phyloP scores from a whole-genome alignment of 2,113 vertebrate species.

The Upupa epops region DNA sequence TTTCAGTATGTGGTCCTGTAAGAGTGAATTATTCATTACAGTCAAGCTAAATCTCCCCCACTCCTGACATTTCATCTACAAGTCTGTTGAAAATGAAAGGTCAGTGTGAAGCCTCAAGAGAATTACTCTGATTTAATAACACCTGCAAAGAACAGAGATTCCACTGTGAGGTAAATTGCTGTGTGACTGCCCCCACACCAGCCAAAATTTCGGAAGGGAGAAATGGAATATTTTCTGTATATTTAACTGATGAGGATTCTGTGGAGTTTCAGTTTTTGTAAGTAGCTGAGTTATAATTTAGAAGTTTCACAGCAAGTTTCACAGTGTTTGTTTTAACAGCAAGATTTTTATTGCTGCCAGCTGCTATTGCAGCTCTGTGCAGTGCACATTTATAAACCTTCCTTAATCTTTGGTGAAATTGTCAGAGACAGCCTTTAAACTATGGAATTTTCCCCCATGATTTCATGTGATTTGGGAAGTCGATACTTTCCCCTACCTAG shows the following conservation, averaged over 20 bases:
- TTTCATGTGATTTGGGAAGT: slow-evolving; percentile 17
- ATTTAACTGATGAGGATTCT: neutral
- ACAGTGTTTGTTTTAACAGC: slow-evolving; percentile 11
- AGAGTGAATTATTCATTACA: slow-evolving; percentile 64
- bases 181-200: slow-evolving; percentile 5
- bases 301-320: neutral
- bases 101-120: neutral
- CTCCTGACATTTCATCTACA: slow-evolving; percentile 26
- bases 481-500: neutral
- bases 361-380: neutral
- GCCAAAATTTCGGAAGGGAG: slow-evolving; percentile 34
- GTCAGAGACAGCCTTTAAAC: neutral
- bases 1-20: slow-evolving; percentile 1
- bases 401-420: neutral
- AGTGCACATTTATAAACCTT: neutral
- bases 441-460: neutral
- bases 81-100: slow-evolving; percentile 48
- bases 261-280: neutral
- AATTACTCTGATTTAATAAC: slow-evolving; percentile 36
- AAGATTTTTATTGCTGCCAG: neutral
- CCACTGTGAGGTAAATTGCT: slow-evolving; percentile 35
- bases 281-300: neutral
- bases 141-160: slow-evolving; percentile 66
- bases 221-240: slow-evolving; percentile 34
- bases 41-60: neutral